Evolutionary conservation across 35 echinoderm and acorn worm species (phyloP).

Genomic region (Apostichopus californicus): DNA sequence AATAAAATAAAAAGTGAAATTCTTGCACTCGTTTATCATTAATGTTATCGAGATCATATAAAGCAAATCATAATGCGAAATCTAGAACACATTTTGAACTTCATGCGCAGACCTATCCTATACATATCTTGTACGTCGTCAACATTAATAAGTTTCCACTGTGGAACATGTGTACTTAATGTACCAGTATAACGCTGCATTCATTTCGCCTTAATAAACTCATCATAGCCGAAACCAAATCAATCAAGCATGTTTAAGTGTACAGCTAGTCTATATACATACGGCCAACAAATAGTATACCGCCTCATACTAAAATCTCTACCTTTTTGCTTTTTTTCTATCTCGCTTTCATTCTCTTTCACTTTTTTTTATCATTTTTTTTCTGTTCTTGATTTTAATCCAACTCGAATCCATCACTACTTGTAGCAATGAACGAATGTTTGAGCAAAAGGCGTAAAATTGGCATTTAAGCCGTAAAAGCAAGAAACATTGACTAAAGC

Average conservation of each 20-base stretch:
- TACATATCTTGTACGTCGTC: too few species aligned
- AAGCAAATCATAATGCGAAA: neutral
- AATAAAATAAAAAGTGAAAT: too few species aligned
- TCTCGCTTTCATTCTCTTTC: neutral
- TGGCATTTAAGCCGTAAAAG: slow-evolving; percentile 36
- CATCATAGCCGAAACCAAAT: neutral
- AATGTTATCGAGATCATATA: too few species aligned
- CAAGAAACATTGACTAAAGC: slow-evolving; percentile 28
- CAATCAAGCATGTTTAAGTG: neutral
- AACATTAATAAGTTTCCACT: too few species aligned
- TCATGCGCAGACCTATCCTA: neutral
- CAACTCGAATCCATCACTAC: neutral
- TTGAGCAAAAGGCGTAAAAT: slow-evolving; percentile 41
- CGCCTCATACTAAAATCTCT: neutral
- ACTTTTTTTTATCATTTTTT: neutral
- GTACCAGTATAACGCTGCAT: too few species aligned
- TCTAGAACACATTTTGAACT: neutral
- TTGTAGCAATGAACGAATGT: slow-evolving; percentile 47
- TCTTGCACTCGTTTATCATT: too few species aligned
- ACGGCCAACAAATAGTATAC: neutral
- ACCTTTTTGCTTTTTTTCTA: neutral
- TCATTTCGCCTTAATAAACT: neutral
- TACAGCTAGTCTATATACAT: neutral
- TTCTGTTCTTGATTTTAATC: neutral
- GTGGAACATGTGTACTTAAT: too few species aligned